Evolutionary conservation across 2,113 vertebrate species (phyloP).

Genomic region (Ptychochromis oligacanthus): DNA sequence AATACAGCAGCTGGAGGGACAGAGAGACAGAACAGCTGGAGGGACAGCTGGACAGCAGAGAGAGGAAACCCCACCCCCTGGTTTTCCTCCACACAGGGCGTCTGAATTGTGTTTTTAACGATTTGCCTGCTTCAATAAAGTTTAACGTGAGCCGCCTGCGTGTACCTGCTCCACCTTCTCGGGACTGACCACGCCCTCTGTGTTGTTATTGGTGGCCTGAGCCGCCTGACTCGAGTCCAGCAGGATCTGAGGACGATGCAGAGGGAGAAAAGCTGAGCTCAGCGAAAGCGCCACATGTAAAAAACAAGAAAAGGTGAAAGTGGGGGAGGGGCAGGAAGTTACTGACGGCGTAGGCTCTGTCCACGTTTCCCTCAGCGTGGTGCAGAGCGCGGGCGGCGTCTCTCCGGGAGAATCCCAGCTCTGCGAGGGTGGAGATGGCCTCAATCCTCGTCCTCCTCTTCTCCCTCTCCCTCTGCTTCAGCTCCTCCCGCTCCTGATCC

Average conservation of each 20-base stretch:
- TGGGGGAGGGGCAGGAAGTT: too few species aligned
- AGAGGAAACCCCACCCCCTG: too few species aligned
- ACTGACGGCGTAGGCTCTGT: conserved; percentile 84
- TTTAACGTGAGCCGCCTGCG: not conserved
- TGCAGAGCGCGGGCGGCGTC: conserved; percentile 86
- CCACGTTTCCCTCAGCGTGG: conserved; percentile 81
- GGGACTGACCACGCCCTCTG: conserved; percentile 11
- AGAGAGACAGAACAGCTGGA: not conserved
- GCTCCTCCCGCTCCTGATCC: conserved; percentile 86
- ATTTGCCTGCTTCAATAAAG: not conserved
- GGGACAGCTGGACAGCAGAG: not conserved
- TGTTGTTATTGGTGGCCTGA: conserved; percentile 31
- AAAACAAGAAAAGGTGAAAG: not conserved
- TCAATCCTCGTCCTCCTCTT: conserved; percentile 81
- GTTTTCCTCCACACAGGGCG: too few species aligned
- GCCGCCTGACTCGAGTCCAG: conserved; percentile 47
- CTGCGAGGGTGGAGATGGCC: conserved; percentile 78
- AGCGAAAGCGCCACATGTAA: not conserved
- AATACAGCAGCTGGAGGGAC: conserved; percentile 82
- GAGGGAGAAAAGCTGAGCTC: not conserved
- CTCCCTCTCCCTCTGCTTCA: conserved; percentile 83
- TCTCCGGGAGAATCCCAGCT: conserved; percentile 85
- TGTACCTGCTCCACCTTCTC: conserved; percentile 73
- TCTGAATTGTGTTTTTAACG: not conserved
- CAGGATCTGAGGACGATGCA: conserved; percentile 66